A percentile compares a stretch with the other conserved stretches of the same genome.
These are phyloP conservation scores for Norana najaformis DNA, from an alignment of 2,888 invertebrate genomes.

Conservation along the genomic window DNA sequence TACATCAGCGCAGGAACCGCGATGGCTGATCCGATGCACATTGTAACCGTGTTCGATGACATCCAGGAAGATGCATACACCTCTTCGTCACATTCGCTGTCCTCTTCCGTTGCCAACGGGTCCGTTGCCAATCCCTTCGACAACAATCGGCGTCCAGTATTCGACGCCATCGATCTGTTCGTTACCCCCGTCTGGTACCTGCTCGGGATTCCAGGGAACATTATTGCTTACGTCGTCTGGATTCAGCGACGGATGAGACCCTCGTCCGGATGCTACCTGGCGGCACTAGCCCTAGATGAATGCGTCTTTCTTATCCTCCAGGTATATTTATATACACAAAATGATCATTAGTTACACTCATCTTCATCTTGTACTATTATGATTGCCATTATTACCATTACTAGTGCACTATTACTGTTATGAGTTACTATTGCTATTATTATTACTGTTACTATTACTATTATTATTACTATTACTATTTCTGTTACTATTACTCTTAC, in stretches of 20 bases:
- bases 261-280: slow-evolving; percentile 60
- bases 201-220: slow-evolving; percentile 60
- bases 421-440: too few species aligned
- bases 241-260: slow-evolving; percentile 60
- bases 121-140: neutral
- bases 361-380: too few species aligned
- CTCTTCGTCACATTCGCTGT: neutral
- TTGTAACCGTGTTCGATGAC: neutral
- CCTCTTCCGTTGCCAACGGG: neutral
- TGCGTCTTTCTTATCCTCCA: slow-evolving; percentile 56
- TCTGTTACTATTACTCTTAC: too few species aligned
- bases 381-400: too few species aligned
- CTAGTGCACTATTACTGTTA: too few species aligned
- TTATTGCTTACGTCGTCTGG: slow-evolving; percentile 59
- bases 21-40: neutral
- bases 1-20: neutral
- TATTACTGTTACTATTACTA: too few species aligned
- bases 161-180: slow-evolving; percentile 47
- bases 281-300: slow-evolving; percentile 58
- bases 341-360: too few species aligned
- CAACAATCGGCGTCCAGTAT: slow-evolving; percentile 37
- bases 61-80: neutral
- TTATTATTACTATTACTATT: too few species aligned
- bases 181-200: slow-evolving; percentile 55
- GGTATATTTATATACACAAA: slow-evolving; percentile 36